Evolutionary conservation across 2,797 vertebrate species (phyloP), one percentile per base, ranked within the genome.

Genomic region (Alauda arvensis): DNA sequence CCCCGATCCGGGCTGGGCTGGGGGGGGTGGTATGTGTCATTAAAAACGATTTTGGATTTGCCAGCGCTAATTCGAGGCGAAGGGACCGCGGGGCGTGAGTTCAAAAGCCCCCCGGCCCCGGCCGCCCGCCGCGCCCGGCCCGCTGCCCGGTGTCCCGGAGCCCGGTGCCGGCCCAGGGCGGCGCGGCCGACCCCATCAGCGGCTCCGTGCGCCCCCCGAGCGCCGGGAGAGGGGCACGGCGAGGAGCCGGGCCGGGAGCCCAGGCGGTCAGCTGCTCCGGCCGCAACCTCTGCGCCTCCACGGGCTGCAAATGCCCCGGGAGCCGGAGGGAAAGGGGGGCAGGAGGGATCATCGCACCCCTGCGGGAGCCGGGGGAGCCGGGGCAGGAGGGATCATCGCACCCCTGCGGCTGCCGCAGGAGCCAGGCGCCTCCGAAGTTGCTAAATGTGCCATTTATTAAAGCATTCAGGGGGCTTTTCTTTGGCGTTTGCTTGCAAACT

Each of bases 401-500:
- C 60, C 88, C 93, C 94, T 82, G 93, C 88, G 93, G 94, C 82
- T 92, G 94, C 89, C 87, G 88, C 81, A 78, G 86, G 85, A 92
- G 86, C 93, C 94, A 84, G 93, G 94, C 94, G 93, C 93, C 94
- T 92, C 91, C 91, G 76, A 95, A 96, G 91, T 95, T 91, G 92
- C 71, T 91, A 94, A 78, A 95, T 92, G 96, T 97, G 97, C 96
- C 96, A 97, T 96, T 95, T 96, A 96, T 97, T 96, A 96, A 95
- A 95, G 95, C 96, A 97, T 96, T 95, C 97, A 96, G 91, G 93
- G 88, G 92, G 89, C 93, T 78, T 94, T 94, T 95, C 93, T 97
- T 95, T 91, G 92, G 91, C 91, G 92, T 94, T 96, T 94, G 92
- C 92, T 93, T 95, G 52, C 76, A 85, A 70, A 95, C 85, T 85